These are phyloP conservation scores for Plagodis pulveraria DNA, from an alignment of 2,888 invertebrate species.

Conservation along the genomic window DNA sequence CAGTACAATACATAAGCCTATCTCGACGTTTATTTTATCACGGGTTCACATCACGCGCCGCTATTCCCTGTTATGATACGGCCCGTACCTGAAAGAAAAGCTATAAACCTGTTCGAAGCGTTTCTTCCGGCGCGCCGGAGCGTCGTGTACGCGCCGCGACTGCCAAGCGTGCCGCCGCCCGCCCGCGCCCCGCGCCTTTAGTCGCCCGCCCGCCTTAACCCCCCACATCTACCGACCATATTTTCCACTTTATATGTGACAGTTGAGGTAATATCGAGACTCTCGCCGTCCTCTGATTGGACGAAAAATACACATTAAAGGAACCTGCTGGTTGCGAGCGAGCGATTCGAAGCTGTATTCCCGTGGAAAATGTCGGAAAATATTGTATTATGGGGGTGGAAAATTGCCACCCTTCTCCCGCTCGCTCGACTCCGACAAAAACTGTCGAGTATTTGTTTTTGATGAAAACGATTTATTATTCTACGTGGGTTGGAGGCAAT, in stretches of 20 bases:
- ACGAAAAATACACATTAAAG: conserved; percentile 86
- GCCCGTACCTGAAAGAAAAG: conserved; percentile 85
- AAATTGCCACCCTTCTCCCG: conserved; percentile 84
- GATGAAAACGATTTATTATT: conserved; percentile 86
- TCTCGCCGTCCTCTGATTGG: conserved; percentile 85
- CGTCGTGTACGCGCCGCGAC: conserved; percentile 81
- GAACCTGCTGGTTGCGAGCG: conserved; percentile 82
- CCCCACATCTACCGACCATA: conserved; percentile 85
- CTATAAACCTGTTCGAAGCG: conserved; percentile 84
- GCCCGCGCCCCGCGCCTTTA: conserved; percentile 44
- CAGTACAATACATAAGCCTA: conserved; percentile 86
- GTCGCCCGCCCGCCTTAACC: conserved; percentile 48
- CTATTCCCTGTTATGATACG: conserved; percentile 85
- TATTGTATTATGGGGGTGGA: conserved; percentile 85
- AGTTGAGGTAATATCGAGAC: conserved; percentile 86
- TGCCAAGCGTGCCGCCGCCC: conserved; percentile 62
- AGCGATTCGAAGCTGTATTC: conserved; percentile 85
- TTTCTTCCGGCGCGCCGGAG: conserved; percentile 81
- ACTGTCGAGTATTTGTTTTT: conserved; percentile 86
- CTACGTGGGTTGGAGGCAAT: conserved; percentile 86
- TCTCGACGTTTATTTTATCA: conserved; percentile 85
- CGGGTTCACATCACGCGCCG: conserved; percentile 85
- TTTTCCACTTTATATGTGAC: conserved; percentile 87
- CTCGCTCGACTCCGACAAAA: conserved; percentile 84
- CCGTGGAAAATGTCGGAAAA: conserved; percentile 85